phyloP scores from a whole-genome alignment of 1,140 invertebrate species.

The Drosophila kanapiae region DNA sequence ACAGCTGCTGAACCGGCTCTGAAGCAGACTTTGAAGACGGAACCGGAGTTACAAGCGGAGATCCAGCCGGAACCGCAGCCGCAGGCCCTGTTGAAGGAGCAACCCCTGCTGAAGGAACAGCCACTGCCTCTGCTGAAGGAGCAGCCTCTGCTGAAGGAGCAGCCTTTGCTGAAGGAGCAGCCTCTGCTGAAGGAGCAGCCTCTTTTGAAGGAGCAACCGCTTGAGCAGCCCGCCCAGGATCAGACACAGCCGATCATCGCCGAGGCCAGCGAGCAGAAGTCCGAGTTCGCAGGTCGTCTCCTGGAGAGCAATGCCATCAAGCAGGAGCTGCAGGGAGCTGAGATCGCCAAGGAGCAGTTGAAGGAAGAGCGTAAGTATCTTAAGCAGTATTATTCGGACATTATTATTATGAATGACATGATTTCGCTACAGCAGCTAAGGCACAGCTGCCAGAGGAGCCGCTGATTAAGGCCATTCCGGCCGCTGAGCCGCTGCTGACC shows the following conservation, averaged over 20 bases:
- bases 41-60: constrained; percentile 35
- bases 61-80: constrained; percentile 15
- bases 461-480: constrained; percentile 43
- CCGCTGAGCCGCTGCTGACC: constrained; percentile 20
- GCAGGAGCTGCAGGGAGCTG: constrained; percentile 33
- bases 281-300: constrained; percentile 63
- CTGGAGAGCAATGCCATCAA: constrained; percentile 66
- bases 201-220: constrained; percentile 41
- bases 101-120: constrained; percentile 62
- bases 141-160: constrained; percentile 45
- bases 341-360: constrained; percentile 45
- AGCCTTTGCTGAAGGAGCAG: constrained; percentile 32
- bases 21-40: constrained; percentile 42
- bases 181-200: constrained; percentile 42
- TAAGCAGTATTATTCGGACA: rapidly evolving
- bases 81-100: constrained; percentile 27
- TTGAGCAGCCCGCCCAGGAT: constrained; percentile 46
- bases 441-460: constrained; percentile 33
- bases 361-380: constrained; percentile 58
- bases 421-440: constrained; percentile 9
- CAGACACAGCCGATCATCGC: constrained; percentile 38
- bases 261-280: constrained; percentile 50
- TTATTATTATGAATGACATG: not conserved
- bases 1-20: constrained; percentile 25
- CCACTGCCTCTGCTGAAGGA: constrained; percentile 54